Percentiles rank a stretch among this genome's conserved stretches.
Evolutionary conservation across 2,888 invertebrate species (phyloP).

Genomic region (Pseudoips prasinana): DNA sequence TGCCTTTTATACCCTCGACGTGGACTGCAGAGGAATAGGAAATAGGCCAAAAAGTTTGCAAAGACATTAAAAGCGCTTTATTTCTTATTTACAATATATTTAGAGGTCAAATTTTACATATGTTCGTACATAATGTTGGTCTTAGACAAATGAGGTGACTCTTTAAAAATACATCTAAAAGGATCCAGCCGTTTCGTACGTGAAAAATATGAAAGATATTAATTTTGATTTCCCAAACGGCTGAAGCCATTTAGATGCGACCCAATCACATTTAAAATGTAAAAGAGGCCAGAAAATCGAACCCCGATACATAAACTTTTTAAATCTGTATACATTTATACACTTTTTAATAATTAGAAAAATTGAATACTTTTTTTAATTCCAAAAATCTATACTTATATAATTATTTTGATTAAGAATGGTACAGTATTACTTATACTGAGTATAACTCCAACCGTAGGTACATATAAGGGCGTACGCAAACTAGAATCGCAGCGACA

Average conservation of each 20-base stretch:
- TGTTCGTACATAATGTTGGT: conserved; percentile 23
- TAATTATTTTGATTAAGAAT: conserved; percentile 14
- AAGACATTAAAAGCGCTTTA: conserved; percentile 23
- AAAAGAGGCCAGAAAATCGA: conserved; percentile 3
- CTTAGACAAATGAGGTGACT: conserved; percentile 17
- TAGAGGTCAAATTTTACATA: conserved; percentile 20
- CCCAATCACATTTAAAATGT: too few relatives aligned
- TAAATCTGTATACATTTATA: conserved; percentile 16
- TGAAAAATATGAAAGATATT: neutral
- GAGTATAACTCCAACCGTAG: neutral
- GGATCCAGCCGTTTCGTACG: conserved; percentile 6
- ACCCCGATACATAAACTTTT: conserved; percentile 4
- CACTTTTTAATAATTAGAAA: conserved; percentile 27
- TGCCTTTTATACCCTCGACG: too few relatives aligned
- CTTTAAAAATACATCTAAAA: conserved; percentile 13
- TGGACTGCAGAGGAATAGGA: too few relatives aligned
- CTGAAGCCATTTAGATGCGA: conserved; percentile 2
- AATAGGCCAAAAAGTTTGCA: neutral
- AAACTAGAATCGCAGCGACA: conserved; percentile 20
- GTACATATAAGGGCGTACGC: conserved; percentile 5
- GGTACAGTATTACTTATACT: conserved; percentile 9
- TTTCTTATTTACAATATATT: conserved; percentile 30
- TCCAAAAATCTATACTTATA: conserved; percentile 23
- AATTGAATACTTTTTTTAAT: conserved; percentile 23
- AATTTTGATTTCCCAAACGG: neutral